Base-by-base conservation (phyloP, 53 echinoderm and acorn worm species). In the Glandiceps talaboti region DNA sequence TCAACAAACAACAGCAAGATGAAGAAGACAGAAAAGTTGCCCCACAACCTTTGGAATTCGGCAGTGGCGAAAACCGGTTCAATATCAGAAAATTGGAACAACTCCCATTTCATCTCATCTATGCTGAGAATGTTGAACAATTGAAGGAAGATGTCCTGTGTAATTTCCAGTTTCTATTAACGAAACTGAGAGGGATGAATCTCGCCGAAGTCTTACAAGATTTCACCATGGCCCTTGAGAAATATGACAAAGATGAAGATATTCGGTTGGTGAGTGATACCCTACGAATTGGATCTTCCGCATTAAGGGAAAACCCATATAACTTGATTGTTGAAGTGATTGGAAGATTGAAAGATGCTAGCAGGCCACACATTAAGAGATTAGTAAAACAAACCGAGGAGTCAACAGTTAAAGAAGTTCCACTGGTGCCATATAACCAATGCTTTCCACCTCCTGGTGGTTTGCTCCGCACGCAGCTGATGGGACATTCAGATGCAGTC, bases 21-120 rank as follows among this genome's bases (percentile, higher is more conserved):
- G 82, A 86, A 74, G 86, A 86, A 74, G 83, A 87, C 73, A 75
- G 87, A 0, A 76, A 83, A 33, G 87, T 87, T 1, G 33, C 83
- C 27, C 30, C 33, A 10, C 87, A 87, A 29, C 87, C 87, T 0
- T 31, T 87, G 33, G 29, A 29, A 20, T 87, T 87, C 82, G 26
- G 64, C 20, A 20, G 20, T 12, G 64, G 64, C n/a, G 14, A 27
- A 25, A 33, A 30, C 32, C 72, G 32, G 26, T 87, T 73, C 73
- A 87, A 87, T 76, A 30, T 83, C 31, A 33, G 87, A 28, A 87
- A 87, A 73, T 80, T 87, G 28, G 79, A 79, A 0, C 83, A 87
- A 64, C 80, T 87, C 0, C 83, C 87, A 0, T 83, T 83, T 80
- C 87, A 87, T 32, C 64, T 83, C 45, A 76, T 64, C 29, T 76